Evolutionary conservation across 2,797 vertebrate genomes (phyloP).

Genomic region (Hyperoplus immaculatus): DNA sequence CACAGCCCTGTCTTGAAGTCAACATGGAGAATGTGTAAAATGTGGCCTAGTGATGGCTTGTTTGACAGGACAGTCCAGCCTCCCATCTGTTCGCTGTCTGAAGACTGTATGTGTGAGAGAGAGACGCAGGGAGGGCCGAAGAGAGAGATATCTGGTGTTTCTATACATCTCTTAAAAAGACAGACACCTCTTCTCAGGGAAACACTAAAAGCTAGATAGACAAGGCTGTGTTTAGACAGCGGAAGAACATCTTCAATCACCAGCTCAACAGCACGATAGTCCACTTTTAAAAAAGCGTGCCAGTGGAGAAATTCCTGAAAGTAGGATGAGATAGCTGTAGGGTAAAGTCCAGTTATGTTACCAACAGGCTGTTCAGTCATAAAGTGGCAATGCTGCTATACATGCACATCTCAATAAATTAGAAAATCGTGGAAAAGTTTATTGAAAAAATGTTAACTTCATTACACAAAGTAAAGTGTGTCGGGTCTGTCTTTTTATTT

Average conservation of each 20-base stretch:
- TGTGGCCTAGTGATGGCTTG: constrained; percentile 58
- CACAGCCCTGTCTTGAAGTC: constrained; percentile 17
- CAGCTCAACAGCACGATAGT: constrained; percentile 42
- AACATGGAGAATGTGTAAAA: constrained; percentile 55
- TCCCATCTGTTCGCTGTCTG: constrained; percentile 68
- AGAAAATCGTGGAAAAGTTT: too few species aligned
- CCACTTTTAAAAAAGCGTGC: constrained; percentile 59
- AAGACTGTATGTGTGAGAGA: constrained; percentile 37
- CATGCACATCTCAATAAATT: neutral
- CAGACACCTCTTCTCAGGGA: constrained; percentile 36
- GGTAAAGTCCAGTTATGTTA: constrained; percentile 20
- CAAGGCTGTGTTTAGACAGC: constrained; percentile 67
- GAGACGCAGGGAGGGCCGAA: constrained; percentile 18
- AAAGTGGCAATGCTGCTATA: neutral
- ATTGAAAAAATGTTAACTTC: too few species aligned
- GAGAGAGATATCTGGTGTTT: constrained; percentile 22
- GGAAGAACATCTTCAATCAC: constrained; percentile 51
- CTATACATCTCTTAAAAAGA: constrained; percentile 14
- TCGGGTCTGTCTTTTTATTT: too few species aligned
- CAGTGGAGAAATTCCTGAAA: constrained; percentile 39
- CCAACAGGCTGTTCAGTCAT: constrained; percentile 13
- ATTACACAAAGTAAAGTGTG: too few species aligned
- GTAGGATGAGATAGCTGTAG: constrained; percentile 7
- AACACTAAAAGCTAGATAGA: constrained; percentile 60
- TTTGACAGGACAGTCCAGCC: constrained; percentile 68